phyloP scores from a whole-genome alignment of 2,797 vertebrate species.

The Micromesistius poutassou region DNA sequence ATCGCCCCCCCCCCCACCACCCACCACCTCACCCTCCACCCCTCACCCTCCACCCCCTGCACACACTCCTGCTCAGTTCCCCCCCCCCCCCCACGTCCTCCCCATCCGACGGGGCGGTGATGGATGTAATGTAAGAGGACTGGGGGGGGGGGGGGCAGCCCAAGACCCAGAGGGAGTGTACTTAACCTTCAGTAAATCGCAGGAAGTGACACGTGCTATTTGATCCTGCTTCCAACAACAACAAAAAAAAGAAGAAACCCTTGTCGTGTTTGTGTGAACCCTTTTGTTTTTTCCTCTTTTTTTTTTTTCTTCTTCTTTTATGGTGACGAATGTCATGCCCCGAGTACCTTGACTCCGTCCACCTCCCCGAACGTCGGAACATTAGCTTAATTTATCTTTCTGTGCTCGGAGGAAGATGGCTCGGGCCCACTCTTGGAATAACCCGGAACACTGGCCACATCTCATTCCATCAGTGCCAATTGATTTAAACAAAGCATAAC shows the following conservation, averaged over 20 bases:
- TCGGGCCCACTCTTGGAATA: too few relatives aligned
- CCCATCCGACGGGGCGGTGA: conserved; percentile 21
- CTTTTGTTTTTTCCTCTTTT: conserved; percentile 30
- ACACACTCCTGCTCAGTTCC: conserved; percentile 9
- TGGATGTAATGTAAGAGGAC: conserved; percentile 34
- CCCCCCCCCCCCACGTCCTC: background rate
- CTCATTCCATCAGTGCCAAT: background rate
- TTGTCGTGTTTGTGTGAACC: conserved; percentile 1
- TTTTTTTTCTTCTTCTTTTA: conserved; percentile 7
- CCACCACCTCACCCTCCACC: background rate
- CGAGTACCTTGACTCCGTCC: conserved; percentile 40
- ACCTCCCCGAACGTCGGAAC: conserved; percentile 8
- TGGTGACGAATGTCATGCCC: conserved; percentile 32
- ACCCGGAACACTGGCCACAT: background rate
- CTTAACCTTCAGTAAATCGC: conserved; percentile 53
- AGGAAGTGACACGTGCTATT: conserved; percentile 29
- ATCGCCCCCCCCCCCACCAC: background rate
- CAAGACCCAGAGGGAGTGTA: conserved; percentile 37
- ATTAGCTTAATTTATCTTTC: background rate
- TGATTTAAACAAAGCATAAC: background rate
- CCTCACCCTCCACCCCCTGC: background rate
- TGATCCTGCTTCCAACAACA: conserved; percentile 25
- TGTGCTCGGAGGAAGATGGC: background rate
- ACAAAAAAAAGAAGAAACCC: conserved; percentile 5
- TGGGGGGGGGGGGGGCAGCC: conserved; percentile 17